Conservation (phyloP, 2,888 invertebrate genomes). For the Rhabditoides inermis region DNA sequence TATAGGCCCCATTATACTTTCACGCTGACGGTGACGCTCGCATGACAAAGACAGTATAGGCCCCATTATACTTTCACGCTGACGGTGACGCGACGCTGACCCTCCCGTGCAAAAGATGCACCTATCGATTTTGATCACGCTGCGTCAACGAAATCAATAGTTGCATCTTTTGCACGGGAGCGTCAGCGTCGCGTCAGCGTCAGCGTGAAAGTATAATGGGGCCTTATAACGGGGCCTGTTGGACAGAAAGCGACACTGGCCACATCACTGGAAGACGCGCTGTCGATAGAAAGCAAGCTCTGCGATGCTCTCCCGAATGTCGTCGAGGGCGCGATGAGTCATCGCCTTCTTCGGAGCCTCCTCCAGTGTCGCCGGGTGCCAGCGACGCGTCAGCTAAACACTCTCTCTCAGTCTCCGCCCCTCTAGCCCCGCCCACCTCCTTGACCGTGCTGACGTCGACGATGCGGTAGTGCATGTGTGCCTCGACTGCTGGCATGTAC, state of each 20-base stretch:
- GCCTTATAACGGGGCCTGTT: no score
- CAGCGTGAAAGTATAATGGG: no score
- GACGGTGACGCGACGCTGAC: no score
- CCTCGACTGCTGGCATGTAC: conserved; percentile 71
- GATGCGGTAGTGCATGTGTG: conserved; percentile 79
- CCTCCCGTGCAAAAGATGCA: no score
- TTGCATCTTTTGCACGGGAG: no score
- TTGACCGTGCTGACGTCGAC: conserved; percentile 85
- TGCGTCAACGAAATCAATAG: no score
- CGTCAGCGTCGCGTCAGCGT: no score
- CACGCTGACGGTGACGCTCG: no score
- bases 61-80: no score
- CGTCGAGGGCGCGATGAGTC: conserved; percentile 61
- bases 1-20: no score
- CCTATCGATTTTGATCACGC: no score
- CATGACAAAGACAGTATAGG: no score
- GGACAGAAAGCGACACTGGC: not conserved
- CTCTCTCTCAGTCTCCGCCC: not conserved
- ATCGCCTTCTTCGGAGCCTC: conserved; percentile 49
- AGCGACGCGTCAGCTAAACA: conserved; percentile 54
- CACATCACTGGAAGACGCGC: conserved; percentile 58
- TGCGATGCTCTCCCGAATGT: conserved; percentile 62
- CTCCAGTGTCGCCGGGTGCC: conserved; percentile 62
- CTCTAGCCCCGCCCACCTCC: conserved; percentile 61
- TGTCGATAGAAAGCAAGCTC: conserved; percentile 74